Evolutionary conservation across 2,797 vertebrate genomes (phyloP).

Genomic region (Trachurus trachurus): DNA sequence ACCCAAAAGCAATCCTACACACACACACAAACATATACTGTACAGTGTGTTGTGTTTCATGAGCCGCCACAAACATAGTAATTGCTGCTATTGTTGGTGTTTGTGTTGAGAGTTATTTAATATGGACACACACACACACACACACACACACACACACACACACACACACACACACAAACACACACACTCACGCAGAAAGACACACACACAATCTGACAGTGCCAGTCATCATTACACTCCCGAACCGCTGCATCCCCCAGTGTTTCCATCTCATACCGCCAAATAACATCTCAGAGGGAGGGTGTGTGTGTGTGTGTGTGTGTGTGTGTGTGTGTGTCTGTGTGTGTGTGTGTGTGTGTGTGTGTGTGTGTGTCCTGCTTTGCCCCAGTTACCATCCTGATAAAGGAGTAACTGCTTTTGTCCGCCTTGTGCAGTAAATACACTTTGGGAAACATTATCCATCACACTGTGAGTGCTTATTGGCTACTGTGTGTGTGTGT

Average conservation of each 20-base stretch:
- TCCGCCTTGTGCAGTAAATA: conserved; percentile 54
- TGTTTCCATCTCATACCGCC: not conserved
- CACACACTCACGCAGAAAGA: too few species aligned
- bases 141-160: too few species aligned
- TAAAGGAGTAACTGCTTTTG: conserved; percentile 44
- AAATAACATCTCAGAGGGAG: not conserved
- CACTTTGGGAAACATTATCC: conserved; percentile 53
- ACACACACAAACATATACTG: not conserved
- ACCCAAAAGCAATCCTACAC: conserved; percentile 15
- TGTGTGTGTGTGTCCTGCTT: conserved; percentile 26
- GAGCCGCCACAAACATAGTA: conserved; percentile 24
- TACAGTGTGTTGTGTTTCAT: not conserved
- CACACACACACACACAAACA: not conserved
- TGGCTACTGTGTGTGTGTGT: conserved; percentile 2
- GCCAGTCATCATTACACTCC: conserved; percentile 1
- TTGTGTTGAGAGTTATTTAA: conserved; percentile 15
- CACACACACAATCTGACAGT: not conserved
- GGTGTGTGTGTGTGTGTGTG: not conserved
- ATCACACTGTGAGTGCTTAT: conserved; percentile 39
- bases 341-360: conserved; percentile 23
- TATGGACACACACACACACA: not conserved
- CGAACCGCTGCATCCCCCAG: not conserved
- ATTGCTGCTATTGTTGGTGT: conserved; percentile 10
- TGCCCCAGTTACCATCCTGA: conserved; percentile 31
- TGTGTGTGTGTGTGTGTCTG: conserved; percentile 7